Conservation (phyloP, 2,888 invertebrate species). For the Polydrusus pterygomalis region DNA sequence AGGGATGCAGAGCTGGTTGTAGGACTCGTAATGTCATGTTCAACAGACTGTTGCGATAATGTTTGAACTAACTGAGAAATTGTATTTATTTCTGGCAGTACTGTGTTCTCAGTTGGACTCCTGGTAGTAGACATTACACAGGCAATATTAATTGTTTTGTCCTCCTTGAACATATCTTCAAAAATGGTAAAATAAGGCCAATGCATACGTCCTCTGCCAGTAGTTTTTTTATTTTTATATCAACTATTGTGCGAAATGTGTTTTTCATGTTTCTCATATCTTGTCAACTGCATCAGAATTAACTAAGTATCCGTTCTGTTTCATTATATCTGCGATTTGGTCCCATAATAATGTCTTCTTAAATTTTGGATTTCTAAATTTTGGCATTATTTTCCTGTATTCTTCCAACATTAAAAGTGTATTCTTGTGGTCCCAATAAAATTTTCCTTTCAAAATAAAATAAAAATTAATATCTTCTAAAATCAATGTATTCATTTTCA, state of each 20-base stretch:
- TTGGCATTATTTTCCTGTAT: conserved; percentile 8
- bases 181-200: neutral
- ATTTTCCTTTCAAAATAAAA: conserved; percentile 1
- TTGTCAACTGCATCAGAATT: neutral
- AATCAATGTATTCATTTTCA: neutral
- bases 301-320: no score
- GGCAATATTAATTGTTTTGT: neutral
- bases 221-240: no score
- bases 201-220: neutral
- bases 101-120: neutral
- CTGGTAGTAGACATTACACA: conserved; percentile 2
- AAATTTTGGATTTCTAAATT: conserved; percentile 12
- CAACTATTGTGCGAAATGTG: no score
- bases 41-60: no score
- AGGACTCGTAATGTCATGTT: no score
- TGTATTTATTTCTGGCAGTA: conserved; percentile 1
- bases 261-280: no score
- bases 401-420: conserved; percentile 6
- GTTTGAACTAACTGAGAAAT: neutral
- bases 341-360: conserved; percentile 10
- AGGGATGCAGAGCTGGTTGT: no score
- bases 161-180: conserved; percentile 3
- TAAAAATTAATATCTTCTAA: neutral
- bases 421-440: conserved; percentile 7
- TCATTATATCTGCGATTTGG: conserved; percentile 8